Evolutionary conservation across 2,797 vertebrate species (phyloP), one percentile per base, ranked within the genome.

Genomic region (Hozukius guyotensis): DNA sequence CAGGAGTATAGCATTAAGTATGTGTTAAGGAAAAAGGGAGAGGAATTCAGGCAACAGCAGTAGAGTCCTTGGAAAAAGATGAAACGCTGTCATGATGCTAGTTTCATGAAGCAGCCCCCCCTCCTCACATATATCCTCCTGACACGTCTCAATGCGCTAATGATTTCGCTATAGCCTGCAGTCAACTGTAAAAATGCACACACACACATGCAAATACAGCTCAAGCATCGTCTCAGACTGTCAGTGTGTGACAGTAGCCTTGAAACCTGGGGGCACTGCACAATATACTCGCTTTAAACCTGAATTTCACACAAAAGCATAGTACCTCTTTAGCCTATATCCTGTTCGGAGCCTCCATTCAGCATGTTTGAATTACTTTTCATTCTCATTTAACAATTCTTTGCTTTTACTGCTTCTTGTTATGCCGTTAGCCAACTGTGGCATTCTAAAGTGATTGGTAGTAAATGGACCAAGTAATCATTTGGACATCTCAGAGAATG

Each of bases 261-360:
- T 55, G 59, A 62, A 42, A 60, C 38, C 52, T 12, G 29, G 10
- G 38, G 34, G 31, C 11, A 49, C 1, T 29, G 36, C 34, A 63
- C 31, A 59, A 46, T 8, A 24, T 8, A 31, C 8, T n/a, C 12
- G 3, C 36, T 73, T 53, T 32, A 70, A 52, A 78, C 34, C 46
- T 78, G 57, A 66, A 56, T 71, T 71, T 42, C 24, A 80, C 29
- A 84, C 56, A 62, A 66, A 72, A 55, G 62, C 55, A 5, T 4
- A 8, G 27, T 6, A 8, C 56, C 63, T 63, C 65, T 72, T 77
- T 29, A 32, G 59, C 59, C 59, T 56, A 34, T 4, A 27, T n/a
- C 38, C 53, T 42, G 24, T 53, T 60, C 29, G 4, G 6, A 67
- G 27, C 36, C 14, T 42, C 24, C 13, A 68, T 46, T 36, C 25